Evolutionary conservation across 2,888 invertebrate species (phyloP), one percentile per base, ranked within the genome.

Genomic region (Acanthosepion lycidas): DNA sequence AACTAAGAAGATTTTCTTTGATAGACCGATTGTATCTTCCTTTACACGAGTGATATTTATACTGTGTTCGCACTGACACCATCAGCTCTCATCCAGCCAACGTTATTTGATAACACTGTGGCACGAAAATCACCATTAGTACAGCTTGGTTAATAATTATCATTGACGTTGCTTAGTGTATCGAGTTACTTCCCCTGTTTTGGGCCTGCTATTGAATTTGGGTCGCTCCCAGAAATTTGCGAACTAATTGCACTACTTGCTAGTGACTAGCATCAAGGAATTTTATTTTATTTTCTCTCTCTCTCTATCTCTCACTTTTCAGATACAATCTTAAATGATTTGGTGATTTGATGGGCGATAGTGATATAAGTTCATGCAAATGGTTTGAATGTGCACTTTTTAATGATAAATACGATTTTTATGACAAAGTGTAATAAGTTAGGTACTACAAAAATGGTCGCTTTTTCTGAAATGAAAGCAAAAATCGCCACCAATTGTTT

Each of bases 31-130:
- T 78, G 28, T n/a, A 78, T 78, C n/a, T n/a, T 78, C 78, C 28
- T 78, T 78, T 9, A n/a, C n/a, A 12, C 28, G n/a, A 28, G n/a
- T 78, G 78, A n/a, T n/a, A n/a, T 78, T 78, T 18, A 55, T 55
- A n/a, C n/a, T n/a, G n/a, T 78, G 9, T 78, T 78, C n/a, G n/a
- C n/a, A 78, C n/a, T 78, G 78, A 78, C 78, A n/a, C n/a, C 78
- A 78, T 78, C 78, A 8, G n/a, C 9, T 6, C 28, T 78, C n/a
- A 78, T 28, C 78, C 78, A 78, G 12, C n/a, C 78, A 15, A 78
- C 78, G 78, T n/a, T 78, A 78, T 78, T 78, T 78, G 78, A 78
- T 78, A 78, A 78, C 78, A n/a, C 78, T 78, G 78, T n/a, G 78
- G 8, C n/a, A n/a, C 78, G 78, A 78, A 78, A 78, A 78, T 78